Base-by-base conservation (phyloP, 1,140 invertebrate species). In the Heliconius hewitsoni region DNA sequence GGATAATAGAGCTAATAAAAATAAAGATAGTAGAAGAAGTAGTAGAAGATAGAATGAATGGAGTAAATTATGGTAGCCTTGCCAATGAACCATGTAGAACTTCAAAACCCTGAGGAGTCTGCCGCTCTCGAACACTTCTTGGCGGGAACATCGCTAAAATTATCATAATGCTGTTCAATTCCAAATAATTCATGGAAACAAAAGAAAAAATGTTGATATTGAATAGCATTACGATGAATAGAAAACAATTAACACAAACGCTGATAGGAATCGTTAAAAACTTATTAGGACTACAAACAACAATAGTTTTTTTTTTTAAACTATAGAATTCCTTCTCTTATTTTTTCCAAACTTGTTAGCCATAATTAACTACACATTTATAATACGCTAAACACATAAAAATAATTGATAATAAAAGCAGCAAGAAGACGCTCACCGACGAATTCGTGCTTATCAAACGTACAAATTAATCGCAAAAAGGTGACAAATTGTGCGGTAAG, bases 21-120 rank as follows among this genome's bases (percentile, higher is more conserved):
- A n/a, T 19, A 55, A 55, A 55, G 0, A n/a, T 19, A 55, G 19
- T 19, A 55, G 5, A 55, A n/a, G 52, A 50, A 74, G 19, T 52
- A 27, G 8, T 42, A 50, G 66, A 70, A 70, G 30, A 52, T 39
- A 34, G 66, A 16, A 70, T 70, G 23, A 39, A 71, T 76, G 75
- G 50, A 70, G 37, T 46, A 77, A 81, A 30, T 74, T 81, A 80
- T 79, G 81, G 46, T 88, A 90, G 87, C 89, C 91, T 92, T 92
- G 91, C 91, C 90, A 92, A 85, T 85, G 87, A 88, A 90, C 86
- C 85, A 87, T 83, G 85, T 90, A 89, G 87, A 86, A 86, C 89
- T 90, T 91, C 87, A 90, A 86, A 86, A 55, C 89, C 85, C 85
- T 89, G 89, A 89, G 88, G 89, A 87, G 80, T 90, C 90, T 92